Conservation (phyloP, 1,140 invertebrate genomes). For the silkworm (Bombyx mori) region ASM3026992v2 NC_085117.1:13828001-13828500, state of each 20-base stretch:
- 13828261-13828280: constrained; percentile 67
- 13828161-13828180: not conserved
- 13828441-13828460: not conserved
- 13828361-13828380: constrained; percentile 48
- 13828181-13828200: constrained; percentile 1
- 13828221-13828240: constrained; percentile 29
- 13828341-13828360: constrained; percentile 46
- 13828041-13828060: no score
- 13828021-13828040: no score
- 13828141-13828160: no score
- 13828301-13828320: constrained; percentile 61
- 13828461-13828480: no score
- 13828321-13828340: constrained; percentile 64
- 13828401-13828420: constrained; percentile 2
- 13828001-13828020: no score
- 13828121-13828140: no score
- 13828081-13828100: no score
- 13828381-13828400: constrained; percentile 6
- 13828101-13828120: no score
- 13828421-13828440: not conserved
- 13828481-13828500: no score
- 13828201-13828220: constrained; percentile 45
- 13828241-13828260: constrained; percentile 59
- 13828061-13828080: no score
- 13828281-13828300: constrained; percentile 58